phyloP scores from a whole-genome alignment of 1,140 invertebrate species.

The Zaprionus inermis region DNA sequence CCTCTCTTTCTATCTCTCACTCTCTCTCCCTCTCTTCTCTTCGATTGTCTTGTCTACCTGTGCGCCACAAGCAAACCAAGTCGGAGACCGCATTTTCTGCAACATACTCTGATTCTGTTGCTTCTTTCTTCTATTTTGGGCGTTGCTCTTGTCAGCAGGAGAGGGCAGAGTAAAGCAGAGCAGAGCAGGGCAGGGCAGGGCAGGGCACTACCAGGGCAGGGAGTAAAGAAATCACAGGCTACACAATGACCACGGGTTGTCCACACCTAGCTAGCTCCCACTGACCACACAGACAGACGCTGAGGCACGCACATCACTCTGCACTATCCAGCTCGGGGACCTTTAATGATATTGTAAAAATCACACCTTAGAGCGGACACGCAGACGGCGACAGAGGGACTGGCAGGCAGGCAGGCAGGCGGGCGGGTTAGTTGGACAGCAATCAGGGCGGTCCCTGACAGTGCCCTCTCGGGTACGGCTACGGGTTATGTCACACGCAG shows the following conservation, averaged over 20 bases:
- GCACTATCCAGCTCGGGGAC: too few species aligned
- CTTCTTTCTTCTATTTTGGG: conserved; percentile 51
- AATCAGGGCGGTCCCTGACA: conserved; percentile 68
- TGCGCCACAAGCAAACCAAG: conserved; percentile 24
- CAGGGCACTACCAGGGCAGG: conserved; percentile 1
- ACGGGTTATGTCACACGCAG: conserved; percentile 72
- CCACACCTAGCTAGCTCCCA: conserved; percentile 74
- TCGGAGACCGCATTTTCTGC: conserved; percentile 47
- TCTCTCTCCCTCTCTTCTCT: background rate
- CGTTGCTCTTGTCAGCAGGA: conserved; percentile 74
- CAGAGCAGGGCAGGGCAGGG: conserved; percentile 6
- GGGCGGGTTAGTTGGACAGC: conserved; percentile 18
- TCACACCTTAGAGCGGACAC: conserved; percentile 63
- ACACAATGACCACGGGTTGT: conserved; percentile 73
- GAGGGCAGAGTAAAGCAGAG: conserved; percentile 23
- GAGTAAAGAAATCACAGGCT: conserved; percentile 45
- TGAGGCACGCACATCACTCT: conserved; percentile 11
- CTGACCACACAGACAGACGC: conserved; percentile 68
- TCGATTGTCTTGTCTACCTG: conserved; percentile 32
- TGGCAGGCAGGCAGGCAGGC: too few species aligned
- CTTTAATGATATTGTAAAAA: conserved; percentile 82
- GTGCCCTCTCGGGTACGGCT: conserved; percentile 26
- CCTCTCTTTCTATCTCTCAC: background rate
- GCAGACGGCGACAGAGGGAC: conserved; percentile 44
- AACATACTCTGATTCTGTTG: conserved; percentile 23